phyloP scores from a whole-genome alignment of 2,888 invertebrate species.

The Agrotis ipsilon region DNA sequence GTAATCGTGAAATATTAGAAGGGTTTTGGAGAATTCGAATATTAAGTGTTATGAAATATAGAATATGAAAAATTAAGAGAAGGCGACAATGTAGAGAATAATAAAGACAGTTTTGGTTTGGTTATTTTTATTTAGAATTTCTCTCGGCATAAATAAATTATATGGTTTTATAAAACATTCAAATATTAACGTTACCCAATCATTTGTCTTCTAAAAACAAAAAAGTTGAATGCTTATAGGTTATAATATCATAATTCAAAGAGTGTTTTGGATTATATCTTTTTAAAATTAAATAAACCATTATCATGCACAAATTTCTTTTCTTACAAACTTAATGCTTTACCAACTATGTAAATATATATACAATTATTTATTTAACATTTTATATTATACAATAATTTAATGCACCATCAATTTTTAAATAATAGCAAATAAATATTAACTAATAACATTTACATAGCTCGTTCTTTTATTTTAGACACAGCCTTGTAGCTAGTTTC shows the following conservation, averaged over 20 bases:
- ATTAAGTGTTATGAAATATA: no score
- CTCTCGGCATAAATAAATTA: no score
- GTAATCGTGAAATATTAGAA: no score
- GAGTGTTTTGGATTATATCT: slow-evolving; percentile 18
- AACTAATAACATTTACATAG: slow-evolving; percentile 50
- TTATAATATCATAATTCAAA: background rate
- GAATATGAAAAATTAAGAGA: no score
- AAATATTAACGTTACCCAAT: background rate
- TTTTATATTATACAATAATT: slow-evolving; percentile 65
- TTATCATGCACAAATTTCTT: slow-evolving; percentile 8
- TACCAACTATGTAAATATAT: slow-evolving; percentile 37
- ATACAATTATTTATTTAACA: slow-evolving; percentile 59
- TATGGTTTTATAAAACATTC: no score
- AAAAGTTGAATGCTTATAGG: background rate
- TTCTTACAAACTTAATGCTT: slow-evolving; percentile 35
- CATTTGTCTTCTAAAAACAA: background rate
- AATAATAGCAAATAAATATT: slow-evolving; percentile 53
- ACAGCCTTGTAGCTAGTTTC: slow-evolving; percentile 60
- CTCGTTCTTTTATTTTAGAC: slow-evolving; percentile 53
- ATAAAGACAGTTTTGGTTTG: background rate
- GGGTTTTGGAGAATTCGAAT: no score
- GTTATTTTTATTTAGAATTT: no score
- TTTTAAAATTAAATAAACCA: slow-evolving; percentile 10
- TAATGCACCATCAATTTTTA: slow-evolving; percentile 76
- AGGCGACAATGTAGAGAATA: no score